Evolutionary conservation across 2,797 vertebrate species (phyloP).

Genomic region (Crypturellus tataupa): DNA sequence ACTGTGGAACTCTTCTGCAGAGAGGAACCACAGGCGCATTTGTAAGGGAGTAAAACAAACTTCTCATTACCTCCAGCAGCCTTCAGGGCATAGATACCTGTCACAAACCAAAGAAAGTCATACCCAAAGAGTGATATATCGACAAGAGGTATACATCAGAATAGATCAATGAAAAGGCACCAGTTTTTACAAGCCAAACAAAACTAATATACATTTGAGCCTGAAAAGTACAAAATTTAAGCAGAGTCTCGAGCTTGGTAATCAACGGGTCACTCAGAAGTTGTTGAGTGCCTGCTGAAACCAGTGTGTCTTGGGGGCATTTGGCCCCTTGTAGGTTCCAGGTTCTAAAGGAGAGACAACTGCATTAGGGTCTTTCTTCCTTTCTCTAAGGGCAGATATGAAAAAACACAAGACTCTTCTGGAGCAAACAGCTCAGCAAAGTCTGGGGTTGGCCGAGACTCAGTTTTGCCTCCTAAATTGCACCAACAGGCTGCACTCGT

Average conservation of each 20-base stretch:
- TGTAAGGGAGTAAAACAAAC: background rate
- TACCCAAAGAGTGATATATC: background rate
- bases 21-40: background rate
- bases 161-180: background rate
- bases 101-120: background rate
- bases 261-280: accelerated
- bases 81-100: background rate
- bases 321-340: background rate
- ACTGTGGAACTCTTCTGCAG: background rate
- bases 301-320: accelerated
- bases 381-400: background rate
- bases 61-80: background rate
- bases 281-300: background rate
- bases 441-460: accelerated
- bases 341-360: background rate
- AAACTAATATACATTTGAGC: background rate
- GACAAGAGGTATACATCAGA: background rate
- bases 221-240: background rate
- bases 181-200: background rate
- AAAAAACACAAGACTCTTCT: background rate
- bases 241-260: accelerated
- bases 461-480: background rate
- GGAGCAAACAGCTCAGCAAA: background rate
- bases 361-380: background rate
- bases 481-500: background rate